Conservation (phyloP, 2,888 invertebrate genomes). For the Aleiodes alternator region DNA sequence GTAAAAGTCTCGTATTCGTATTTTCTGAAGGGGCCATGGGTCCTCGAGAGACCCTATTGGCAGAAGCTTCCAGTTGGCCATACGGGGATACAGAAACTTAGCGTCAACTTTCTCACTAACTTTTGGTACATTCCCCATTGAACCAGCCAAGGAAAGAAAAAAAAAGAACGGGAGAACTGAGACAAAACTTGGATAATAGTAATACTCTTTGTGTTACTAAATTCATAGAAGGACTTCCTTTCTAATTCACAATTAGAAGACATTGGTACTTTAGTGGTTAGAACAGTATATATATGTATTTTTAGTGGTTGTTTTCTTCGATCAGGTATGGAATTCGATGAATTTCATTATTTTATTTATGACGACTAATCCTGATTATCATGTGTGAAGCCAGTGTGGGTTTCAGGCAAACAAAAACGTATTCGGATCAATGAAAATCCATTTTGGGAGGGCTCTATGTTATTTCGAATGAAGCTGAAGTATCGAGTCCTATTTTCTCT, state of each 20-base stretch:
- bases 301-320: neutral
- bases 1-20: constrained; percentile 43
- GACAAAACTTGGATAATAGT: constrained; percentile 22
- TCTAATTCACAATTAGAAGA: neutral
- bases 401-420: constrained; percentile 16
- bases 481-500: too few relatives aligned
- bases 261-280: neutral
- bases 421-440: constrained; percentile 30
- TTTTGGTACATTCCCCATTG: constrained; percentile 54
- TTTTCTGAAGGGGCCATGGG: constrained; percentile 17
- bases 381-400: constrained; percentile 6
- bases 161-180: neutral
- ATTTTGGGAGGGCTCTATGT: neutral
- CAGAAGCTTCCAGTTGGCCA: constrained; percentile 13
- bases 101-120: constrained; percentile 56
- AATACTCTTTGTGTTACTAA: constrained; percentile 15
- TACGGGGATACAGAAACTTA: constrained; percentile 50
- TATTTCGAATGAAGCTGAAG: neutral
- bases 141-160: constrained; percentile 15
- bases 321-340: neutral
- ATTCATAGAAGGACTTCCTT: neutral
- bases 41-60: constrained; percentile 38
- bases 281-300: constrained; percentile 14
- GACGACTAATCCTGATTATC: constrained; percentile 7
- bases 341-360: constrained; percentile 38